Base-by-base conservation (phyloP, 2,888 invertebrate genomes). In the Nesidiocoris tenuis region DNA sequence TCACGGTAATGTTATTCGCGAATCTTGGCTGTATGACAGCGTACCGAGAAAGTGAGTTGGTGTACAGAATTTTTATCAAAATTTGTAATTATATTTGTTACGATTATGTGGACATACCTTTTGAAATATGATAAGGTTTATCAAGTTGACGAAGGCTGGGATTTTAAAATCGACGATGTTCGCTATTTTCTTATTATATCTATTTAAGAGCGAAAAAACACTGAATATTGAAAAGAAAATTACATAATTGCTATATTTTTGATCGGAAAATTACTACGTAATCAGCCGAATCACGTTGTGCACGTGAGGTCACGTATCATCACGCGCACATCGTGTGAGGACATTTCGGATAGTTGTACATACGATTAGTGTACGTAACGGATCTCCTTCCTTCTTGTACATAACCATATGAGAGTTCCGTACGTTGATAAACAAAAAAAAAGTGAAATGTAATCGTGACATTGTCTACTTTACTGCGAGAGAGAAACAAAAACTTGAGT, bases 51-150 rank as follows among this genome's bases (percentile, higher is more conserved):
- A 55, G 22, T 22, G 56, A 55, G 39, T 67, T 67, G 17, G 55
- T 70, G 70, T 70, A 70, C 61, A 70, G 59, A 70, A 70, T 70
- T 70, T 70, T 70, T 70, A 59, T 70, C 59, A 70, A 70, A 59
- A 70, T 70, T 70, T 70, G 70, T 61, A 70, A 70, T 70, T 70
- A 59, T 70, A 70, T 70, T 70, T 70, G 70, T 70, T 70, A 70
- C 57, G 18, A 57, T 57, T 61, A 59, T 70, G 70, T 59, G 57
- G 24, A 70, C 57, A 25, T 70, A 39, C 3, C 39, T 67, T 70
- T 61, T 61, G 61, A 70, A 59, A 59, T 59, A 24, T 23, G 24
- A 59, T 68, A 68, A 68, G 57, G 57, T 25, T 68, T 70, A 70
- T 70, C 70, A 70, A 22, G 70, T 70, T 70, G 70, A 70, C 22